Conservation (phyloP, 2,113 vertebrate species). For the Actenoides lindsayi region DNA sequence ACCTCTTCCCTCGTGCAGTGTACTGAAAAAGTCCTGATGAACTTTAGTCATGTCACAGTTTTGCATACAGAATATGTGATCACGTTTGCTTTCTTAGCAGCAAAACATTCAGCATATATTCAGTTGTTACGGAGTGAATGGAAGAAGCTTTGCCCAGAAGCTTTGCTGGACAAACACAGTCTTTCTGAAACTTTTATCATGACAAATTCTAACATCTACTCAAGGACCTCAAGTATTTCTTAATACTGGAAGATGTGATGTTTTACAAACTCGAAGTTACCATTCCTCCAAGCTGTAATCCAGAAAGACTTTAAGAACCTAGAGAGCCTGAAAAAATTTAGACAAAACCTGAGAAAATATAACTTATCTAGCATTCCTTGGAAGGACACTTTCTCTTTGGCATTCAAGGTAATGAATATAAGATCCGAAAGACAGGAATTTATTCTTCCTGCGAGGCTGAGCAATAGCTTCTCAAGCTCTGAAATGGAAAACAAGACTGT, state of each 20-base stretch:
- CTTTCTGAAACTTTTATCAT: background rate
- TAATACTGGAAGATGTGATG: background rate
- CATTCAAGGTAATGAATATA: background rate
- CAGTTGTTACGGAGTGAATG: background rate
- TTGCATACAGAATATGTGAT: rapidly evolving
- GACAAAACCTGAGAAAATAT: background rate
- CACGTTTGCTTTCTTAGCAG: background rate
- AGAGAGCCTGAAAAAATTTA: background rate
- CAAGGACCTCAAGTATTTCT: background rate
- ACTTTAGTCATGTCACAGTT: background rate
- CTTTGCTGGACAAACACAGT: background rate
- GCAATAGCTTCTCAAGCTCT: background rate
- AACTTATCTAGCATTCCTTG: background rate
- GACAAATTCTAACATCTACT: background rate
- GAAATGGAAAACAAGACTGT: background rate
- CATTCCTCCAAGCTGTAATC: background rate
- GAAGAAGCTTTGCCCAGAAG: background rate
- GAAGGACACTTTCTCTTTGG: background rate
- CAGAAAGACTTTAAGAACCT: background rate
- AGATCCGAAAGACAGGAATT: background rate
- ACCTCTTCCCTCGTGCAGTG: rapidly evolving
- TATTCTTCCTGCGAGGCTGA: background rate
- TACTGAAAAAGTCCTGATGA: background rate
- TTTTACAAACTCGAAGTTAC: background rate
- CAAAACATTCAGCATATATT: background rate